Conservation (phyloP, 2,113 vertebrate species). For the Ailurus styani region DNA sequence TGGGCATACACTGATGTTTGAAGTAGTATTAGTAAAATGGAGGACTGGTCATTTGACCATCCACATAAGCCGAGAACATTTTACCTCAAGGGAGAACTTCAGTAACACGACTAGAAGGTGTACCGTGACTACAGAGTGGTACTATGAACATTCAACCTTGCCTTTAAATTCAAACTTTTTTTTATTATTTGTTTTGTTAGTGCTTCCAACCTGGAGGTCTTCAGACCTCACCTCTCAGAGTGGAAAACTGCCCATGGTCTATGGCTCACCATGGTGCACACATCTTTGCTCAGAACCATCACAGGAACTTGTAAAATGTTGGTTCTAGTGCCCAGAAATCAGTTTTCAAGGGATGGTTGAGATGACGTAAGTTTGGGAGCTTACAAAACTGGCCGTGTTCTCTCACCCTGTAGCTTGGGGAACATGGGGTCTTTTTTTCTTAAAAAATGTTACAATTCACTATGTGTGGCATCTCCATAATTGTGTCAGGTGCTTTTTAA, state of each 20-base stretch:
- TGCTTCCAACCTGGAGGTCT: not conserved
- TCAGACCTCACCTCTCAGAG: not conserved
- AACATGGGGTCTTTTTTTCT: not conserved
- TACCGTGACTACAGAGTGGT: not conserved
- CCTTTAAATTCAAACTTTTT: not conserved
- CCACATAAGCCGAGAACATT: not conserved
- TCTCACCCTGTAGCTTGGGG: not conserved
- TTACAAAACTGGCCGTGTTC: not conserved
- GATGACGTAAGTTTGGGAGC: not conserved
- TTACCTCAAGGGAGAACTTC: not conserved
- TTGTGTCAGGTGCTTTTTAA: not conserved
- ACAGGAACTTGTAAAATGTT: not conserved
- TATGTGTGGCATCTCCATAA: not conserved
- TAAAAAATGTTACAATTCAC: not conserved
- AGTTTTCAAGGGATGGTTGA: not conserved
- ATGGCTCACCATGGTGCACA: not conserved
- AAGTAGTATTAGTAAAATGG: not conserved
- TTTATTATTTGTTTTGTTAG: not conserved
- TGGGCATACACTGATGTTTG: not conserved
- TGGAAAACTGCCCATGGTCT: not conserved
- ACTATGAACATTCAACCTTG: not conserved
- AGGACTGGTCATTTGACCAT: not conserved
- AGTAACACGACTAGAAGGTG: not conserved
- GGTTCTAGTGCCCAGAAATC: not conserved
- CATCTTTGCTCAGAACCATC: not conserved